A percentile compares a stretch with the other conserved stretches of the same genome.
phyloP scores from a whole-genome alignment of 1,140 invertebrate species.

The Venturia canescens region DNA sequence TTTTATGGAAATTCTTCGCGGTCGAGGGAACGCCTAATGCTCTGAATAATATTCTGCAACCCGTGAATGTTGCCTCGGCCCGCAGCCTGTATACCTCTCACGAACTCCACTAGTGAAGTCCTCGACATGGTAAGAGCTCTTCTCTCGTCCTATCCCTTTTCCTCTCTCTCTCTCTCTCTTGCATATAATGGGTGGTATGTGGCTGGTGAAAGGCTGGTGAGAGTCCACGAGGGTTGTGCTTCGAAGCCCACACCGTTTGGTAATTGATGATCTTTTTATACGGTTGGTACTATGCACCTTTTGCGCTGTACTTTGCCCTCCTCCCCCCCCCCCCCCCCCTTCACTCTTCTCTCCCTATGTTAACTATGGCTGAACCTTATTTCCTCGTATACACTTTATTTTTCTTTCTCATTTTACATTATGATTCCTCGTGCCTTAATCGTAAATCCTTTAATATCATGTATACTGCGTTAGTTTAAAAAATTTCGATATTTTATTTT shows the following conservation, averaged over 20 bases:
- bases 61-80: slow-evolving; percentile 28
- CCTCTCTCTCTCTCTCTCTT: slow-evolving; percentile 39
- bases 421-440: not conserved
- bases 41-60: slow-evolving; percentile 72
- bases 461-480: too few relatives aligned
- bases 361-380: not conserved
- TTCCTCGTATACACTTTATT: slow-evolving; percentile 9
- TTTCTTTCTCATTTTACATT: not conserved
- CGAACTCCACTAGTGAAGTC: not conserved
- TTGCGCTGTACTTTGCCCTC: slow-evolving; percentile 48
- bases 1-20: slow-evolving; percentile 72
- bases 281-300: slow-evolving; percentile 63
- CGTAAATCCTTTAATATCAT: too few relatives aligned
- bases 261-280: slow-evolving; percentile 73
- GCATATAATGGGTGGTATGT: slow-evolving; percentile 60
- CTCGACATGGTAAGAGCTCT: slow-evolving; percentile 3
- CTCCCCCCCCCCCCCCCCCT: not conserved
- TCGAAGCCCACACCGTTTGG: slow-evolving; percentile 39
- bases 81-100: not conserved
- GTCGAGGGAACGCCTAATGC: slow-evolving; percentile 69
- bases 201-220: not conserved
- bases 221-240: not conserved
- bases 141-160: not conserved
- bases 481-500: too few relatives aligned
- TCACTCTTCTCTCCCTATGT: not conserved